A percentile compares a stretch with the other conserved stretches of the same genome.
Evolutionary conservation across 2,888 invertebrate genomes (phyloP).

Genomic region (Drosophila helvetica): DNA sequence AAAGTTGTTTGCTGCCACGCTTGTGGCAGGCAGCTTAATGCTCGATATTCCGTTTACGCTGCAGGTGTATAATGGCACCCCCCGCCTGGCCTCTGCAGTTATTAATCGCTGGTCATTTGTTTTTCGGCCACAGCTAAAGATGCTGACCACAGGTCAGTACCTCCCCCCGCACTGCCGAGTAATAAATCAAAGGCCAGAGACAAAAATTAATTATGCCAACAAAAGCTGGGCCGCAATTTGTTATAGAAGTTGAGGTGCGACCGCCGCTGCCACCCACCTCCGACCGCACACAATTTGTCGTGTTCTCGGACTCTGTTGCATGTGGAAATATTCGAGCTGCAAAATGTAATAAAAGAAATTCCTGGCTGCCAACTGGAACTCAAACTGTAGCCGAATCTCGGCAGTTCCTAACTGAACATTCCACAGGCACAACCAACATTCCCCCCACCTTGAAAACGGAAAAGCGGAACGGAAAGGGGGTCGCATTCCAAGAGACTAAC

Average conservation of each 20-base stretch:
- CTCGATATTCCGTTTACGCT: constrained; percentile 38
- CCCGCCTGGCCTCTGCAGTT: constrained; percentile 34
- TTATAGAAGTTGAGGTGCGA: constrained; percentile 33
- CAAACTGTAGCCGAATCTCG: constrained; percentile 52
- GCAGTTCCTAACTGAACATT: constrained; percentile 59
- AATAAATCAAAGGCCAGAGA: constrained; percentile 48
- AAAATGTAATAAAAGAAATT: constrained; percentile 74
- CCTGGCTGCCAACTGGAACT: constrained; percentile 19
- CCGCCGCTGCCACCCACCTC: not conserved
- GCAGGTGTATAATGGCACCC: constrained; percentile 53
- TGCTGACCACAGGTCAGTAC: constrained; percentile 17
- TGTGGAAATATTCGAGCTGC: constrained; percentile 48
- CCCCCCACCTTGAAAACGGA: constrained; percentile 41
- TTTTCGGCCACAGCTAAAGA: constrained; percentile 25
- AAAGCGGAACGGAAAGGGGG: constrained; percentile 8
- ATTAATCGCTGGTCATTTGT: constrained; percentile 48
- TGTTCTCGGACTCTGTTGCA: constrained; percentile 30
- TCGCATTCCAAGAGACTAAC: constrained; percentile 23
- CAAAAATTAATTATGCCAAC: constrained; percentile 48
- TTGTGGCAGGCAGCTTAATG: constrained; percentile 22
- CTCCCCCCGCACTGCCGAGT: not conserved
- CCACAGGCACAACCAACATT: constrained; percentile 69
- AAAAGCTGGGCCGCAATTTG: constrained; percentile 38
- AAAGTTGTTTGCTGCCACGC: not conserved
- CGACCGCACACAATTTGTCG: constrained; percentile 20